Evolutionary conservation across 2,888 invertebrate species (phyloP), one percentile per base, ranked within the genome.

Genomic region (Caenorhabditis auriculariae): DNA sequence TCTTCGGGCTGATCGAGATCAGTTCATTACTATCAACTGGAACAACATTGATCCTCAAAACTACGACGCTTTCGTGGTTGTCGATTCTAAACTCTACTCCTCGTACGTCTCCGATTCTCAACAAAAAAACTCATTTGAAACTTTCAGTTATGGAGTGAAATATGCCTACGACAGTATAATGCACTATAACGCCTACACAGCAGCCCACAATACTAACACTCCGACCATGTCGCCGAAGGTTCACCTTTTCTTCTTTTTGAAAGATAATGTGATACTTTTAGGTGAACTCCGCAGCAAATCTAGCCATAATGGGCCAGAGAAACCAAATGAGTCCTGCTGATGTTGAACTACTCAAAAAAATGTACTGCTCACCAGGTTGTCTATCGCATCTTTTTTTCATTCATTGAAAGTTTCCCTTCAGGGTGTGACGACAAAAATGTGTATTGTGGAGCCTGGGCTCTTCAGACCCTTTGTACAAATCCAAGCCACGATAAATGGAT

Each of bases 381-480:
- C 9, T 3, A 24, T 47, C 19, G n/a, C 28, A 29, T 32, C 12
- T 4, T n/a, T n/a, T n/a, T n/a, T n/a, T n/a, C n/a, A 32, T 46
- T 15, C 7, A 4, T 3, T 2, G 9, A 39, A 9, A 21, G 15
- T 28, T 54, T 37, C 9, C 45, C 60, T 69, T 32, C 41, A 75
- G 74, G 62, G 15, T 76, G 76, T 45, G 60, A 66, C 32, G 79
- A 79, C 51, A 69, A 60, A 32, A 76, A 76, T 51, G 69, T 79
- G 12, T 79, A 78, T 54, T 79, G 79, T 49, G 79, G 79, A 9
- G 71, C 73, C 6, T 79, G 79, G 79, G 75, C 77, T 19, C 60
- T 70, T 2, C 55, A 62, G 24, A 60, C 67, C 35, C 60, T 76
- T 6, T 79, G 79, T 44, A 61, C 54, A 3, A 60, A 66, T 24